Evolutionary conservation across 2,113 vertebrate genomes (phyloP).

Genomic region (Paramormyrops kingsleyae): DNA sequence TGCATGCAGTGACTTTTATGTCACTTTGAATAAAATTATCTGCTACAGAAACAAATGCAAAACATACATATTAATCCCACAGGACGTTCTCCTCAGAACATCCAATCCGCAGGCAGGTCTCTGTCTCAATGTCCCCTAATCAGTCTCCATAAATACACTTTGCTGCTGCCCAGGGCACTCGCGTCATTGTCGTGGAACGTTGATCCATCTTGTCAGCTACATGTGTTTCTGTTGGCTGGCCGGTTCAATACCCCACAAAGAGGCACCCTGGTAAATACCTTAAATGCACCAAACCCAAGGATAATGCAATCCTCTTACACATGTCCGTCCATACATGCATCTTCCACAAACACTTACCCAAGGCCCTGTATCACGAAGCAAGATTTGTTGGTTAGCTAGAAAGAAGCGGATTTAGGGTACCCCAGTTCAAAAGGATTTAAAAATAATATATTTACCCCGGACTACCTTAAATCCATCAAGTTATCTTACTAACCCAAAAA

Average conservation of each 20-base stretch:
- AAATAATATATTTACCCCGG: neutral
- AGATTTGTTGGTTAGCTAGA: neutral
- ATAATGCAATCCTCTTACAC: neutral
- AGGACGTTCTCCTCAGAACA: neutral
- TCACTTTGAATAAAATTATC: neutral
- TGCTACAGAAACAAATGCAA: neutral
- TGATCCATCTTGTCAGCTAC: neutral
- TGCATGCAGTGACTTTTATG: neutral
- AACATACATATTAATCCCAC: neutral
- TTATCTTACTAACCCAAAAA: neutral
- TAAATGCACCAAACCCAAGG: neutral
- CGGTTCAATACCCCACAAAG: neutral
- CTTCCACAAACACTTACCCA: neutral
- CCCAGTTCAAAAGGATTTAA: neutral
- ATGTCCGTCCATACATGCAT: neutral
- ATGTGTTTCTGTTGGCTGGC: neutral
- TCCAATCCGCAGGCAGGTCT: neutral
- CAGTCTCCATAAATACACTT: neutral
- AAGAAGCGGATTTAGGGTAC: neutral
- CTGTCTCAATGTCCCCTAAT: neutral
- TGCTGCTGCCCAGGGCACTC: neutral
- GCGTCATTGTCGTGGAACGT: neutral
- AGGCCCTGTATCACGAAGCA: neutral
- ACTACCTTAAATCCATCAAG: neutral
- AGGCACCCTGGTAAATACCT: neutral